A percentile compares a stretch with the other conserved stretches of the same genome.
These are phyloP conservation scores for Nezara viridula DNA, from an alignment of 2,888 invertebrate species.

Conservation along the genomic window DNA sequence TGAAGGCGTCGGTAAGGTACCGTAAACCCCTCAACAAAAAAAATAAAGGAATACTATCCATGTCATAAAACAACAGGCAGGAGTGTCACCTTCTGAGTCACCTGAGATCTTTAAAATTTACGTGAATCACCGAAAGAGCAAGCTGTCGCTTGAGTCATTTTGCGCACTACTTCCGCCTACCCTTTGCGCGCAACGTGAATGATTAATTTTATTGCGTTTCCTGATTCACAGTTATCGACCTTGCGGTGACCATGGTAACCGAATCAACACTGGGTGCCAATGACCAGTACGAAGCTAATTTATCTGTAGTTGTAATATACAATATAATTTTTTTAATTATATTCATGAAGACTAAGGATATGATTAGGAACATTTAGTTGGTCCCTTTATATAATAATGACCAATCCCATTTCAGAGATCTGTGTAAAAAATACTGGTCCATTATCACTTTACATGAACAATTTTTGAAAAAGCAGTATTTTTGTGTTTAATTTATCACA, in stretches of 20 bases:
- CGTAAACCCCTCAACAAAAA: no score
- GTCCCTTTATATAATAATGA: no score
- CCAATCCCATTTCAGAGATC: no score
- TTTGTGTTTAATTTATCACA: no score
- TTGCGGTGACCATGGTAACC: neutral
- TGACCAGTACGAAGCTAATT: neutral
- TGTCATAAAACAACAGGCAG: neutral
- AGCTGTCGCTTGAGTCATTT: neutral
- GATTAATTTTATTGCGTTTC: neutral
- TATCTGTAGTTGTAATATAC: neutral
- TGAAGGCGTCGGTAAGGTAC: no score
- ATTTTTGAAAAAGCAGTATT: no score
- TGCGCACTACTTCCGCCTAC: neutral
- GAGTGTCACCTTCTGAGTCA: neutral
- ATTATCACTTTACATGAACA: no score
- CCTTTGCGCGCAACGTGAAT: neutral
- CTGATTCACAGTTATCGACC: neutral
- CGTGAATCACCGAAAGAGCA: neutral
- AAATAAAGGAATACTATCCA: no score
- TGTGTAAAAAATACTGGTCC: no score
- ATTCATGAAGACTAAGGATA: no score
- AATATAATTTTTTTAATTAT: no score
- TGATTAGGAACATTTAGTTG: no score
- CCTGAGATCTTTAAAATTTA: slow-evolving; percentile 11
- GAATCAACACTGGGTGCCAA: neutral